Percentiles rank a stretch among this genome's conserved stretches.
Evolutionary conservation across 53 echinoderm and acorn worm genomes (phyloP).

Genomic region (Holothuria leucospilota): DNA sequence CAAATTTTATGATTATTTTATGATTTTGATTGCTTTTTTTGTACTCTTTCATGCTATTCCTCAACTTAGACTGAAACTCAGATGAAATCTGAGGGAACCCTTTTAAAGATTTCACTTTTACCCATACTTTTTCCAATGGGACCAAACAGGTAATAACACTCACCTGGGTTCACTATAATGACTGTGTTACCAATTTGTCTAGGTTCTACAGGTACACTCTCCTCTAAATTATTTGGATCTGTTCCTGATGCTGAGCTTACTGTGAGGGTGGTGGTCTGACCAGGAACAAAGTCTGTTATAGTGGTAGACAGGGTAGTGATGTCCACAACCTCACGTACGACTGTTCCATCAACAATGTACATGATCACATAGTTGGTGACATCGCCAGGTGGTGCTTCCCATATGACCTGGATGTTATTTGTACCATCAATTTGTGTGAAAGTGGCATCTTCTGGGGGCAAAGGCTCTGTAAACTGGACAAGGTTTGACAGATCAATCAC

Average conservation of each 20-base stretch:
- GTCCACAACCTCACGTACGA: not conserved
- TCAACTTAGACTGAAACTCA: too few species aligned
- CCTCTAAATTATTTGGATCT: constrained; percentile 9
- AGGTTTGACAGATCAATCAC: not conserved
- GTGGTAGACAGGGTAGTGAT: not conserved
- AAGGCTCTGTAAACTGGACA: constrained; percentile 17
- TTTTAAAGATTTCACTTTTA: too few species aligned
- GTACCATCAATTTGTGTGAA: constrained; percentile 31
- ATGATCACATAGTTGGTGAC: constrained; percentile 35
- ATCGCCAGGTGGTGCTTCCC: constrained; percentile 15
- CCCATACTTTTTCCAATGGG: too few species aligned
- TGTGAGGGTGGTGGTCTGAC: constrained; percentile 14
- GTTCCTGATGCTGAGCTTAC: constrained; percentile 29
- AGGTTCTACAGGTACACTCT: constrained; percentile 23
- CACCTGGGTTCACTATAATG: constrained; percentile 19
- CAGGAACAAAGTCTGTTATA: constrained; percentile 19
- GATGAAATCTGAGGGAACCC: too few species aligned
- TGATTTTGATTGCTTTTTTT: too few species aligned
- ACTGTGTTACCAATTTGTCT: constrained; percentile 17
- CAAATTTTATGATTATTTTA: too few species aligned
- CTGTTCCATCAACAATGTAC: constrained; percentile 20
- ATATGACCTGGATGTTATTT: constrained; percentile 13
- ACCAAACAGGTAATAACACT: too few species aligned
- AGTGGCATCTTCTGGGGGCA: constrained; percentile 18
- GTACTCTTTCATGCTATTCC: too few species aligned